phyloP scores from a whole-genome alignment of 2,113 vertebrate genomes.

The Rhadina sibilatrix region DNA sequence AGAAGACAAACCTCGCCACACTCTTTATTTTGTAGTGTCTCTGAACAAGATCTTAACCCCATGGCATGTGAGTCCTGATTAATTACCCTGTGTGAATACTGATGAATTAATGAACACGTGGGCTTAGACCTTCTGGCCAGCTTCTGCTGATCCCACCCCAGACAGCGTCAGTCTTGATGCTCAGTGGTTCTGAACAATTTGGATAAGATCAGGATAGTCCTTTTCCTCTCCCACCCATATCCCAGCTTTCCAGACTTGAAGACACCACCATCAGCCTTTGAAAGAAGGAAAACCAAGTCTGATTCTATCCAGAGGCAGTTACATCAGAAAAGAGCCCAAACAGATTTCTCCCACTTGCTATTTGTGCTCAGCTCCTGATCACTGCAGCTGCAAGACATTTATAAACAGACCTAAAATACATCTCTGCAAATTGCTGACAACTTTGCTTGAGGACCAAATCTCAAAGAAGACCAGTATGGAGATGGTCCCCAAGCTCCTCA shows the following conservation, averaged over 20 bases:
- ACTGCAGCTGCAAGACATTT: conserved; percentile 38
- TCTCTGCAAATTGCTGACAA: neutral
- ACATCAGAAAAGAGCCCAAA: neutral
- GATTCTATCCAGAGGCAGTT: neutral
- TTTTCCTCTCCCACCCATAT: neutral
- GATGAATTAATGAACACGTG: neutral
- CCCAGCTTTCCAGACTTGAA: neutral
- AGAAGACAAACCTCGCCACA: neutral
- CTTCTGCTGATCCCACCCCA: neutral
- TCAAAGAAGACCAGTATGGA: neutral
- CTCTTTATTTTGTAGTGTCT: neutral
- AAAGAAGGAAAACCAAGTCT: neutral
- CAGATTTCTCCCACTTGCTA: neutral
- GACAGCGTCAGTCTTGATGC: neutral
- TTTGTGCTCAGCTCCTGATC: conserved; percentile 31
- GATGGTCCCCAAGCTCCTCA: neutral
- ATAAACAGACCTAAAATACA: conserved; percentile 44
- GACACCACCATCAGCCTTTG: neutral
- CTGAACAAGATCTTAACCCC: neutral
- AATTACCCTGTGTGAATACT: neutral
- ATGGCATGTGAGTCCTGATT: neutral
- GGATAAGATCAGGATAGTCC: neutral
- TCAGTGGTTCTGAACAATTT: neutral
- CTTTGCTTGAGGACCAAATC: neutral
- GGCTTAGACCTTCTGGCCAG: neutral